Evolutionary conservation across 2,113 vertebrate genomes (phyloP), one percentile per base, ranked within the genome.

Genomic region (Gadus chalcogrammus): DNA sequence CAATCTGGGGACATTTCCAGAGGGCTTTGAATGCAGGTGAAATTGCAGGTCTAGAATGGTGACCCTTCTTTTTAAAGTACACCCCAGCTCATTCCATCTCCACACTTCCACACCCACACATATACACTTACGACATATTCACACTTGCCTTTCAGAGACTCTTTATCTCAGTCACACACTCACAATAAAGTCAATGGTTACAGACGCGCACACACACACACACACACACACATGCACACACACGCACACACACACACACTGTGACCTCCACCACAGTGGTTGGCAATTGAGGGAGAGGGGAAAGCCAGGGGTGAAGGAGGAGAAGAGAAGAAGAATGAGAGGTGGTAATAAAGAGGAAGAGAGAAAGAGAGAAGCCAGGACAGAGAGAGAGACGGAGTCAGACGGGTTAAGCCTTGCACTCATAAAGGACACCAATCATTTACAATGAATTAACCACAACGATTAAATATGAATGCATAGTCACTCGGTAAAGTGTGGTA

Each of bases 131-230:
- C 31, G 31, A 52, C 58, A 79, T 73, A 77, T 75, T 72, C 73
- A 81, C 77, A 79, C 69, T 61, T 38, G 69, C 75, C 74, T 85
- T 72, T 79, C 61, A 82, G 74, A 78, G 64, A 80, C 62, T 71
- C 68, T 74, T 80, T 82, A 86, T 86, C 78, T 84, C 31, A 35
- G 31, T 35, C 31, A 35, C 31, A 35, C 31, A 35, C 31, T 35
- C 31, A 35, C 31, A 35, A 35, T 7, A 35, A 35, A 35, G 31
- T 35, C 31, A 35, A 35, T 35, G 31, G 31, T 35, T 35, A 5
- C 20, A 24, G 42, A 53, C 65, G 20, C 17, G 8, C 48, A 53
- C 65, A 52, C 1, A 24, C 24, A 24, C 24, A 24, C 24, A 24
- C 24, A 24, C 24, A 24, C 24, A 24, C 65, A 60, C 59, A 60